Conservation (phyloP, 2,888 invertebrate genomes). For the Toxonevra muliebris region DNA sequence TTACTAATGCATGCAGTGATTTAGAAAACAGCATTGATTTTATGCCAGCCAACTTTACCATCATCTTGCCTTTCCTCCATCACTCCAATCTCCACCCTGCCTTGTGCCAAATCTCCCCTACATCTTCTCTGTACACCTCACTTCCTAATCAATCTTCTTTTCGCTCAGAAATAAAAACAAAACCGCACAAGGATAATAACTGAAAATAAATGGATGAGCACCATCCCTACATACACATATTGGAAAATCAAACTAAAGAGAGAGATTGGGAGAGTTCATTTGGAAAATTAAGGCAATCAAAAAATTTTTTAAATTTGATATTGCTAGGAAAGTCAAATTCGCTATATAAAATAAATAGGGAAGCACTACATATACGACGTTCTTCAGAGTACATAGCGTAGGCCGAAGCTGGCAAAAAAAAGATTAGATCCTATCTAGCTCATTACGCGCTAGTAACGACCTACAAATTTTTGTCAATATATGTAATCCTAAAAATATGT, state of each 20-base stretch:
- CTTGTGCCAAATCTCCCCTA: background rate
- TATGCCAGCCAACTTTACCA: background rate
- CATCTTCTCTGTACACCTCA: constrained; percentile 27
- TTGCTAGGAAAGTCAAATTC: too few species aligned
- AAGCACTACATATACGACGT: too few species aligned
- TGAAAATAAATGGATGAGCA: constrained; percentile 13
- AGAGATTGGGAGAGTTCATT: constrained; percentile 27
- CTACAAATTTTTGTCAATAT: too few species aligned
- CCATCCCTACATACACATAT: background rate
- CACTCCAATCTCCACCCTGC: background rate
- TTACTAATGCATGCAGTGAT: constrained; percentile 44
- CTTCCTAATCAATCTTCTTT: constrained; percentile 26
- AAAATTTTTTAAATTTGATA: too few species aligned
- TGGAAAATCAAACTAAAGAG: constrained; percentile 17
- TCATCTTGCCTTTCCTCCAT: background rate
- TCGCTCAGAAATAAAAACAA: constrained; percentile 14
- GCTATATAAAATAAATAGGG: too few species aligned
- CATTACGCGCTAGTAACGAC: too few species aligned
- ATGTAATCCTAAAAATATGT: too few species aligned
- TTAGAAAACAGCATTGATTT: constrained; percentile 39
- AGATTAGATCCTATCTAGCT: too few species aligned
- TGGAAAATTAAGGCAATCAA: constrained; percentile 37
- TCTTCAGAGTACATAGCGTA: too few species aligned
- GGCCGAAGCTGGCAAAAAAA: too few species aligned
- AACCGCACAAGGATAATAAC: constrained; percentile 36